phyloP scores from a whole-genome alignment of 1,140 invertebrate genomes.

The Drosophila setifemur region DNA sequence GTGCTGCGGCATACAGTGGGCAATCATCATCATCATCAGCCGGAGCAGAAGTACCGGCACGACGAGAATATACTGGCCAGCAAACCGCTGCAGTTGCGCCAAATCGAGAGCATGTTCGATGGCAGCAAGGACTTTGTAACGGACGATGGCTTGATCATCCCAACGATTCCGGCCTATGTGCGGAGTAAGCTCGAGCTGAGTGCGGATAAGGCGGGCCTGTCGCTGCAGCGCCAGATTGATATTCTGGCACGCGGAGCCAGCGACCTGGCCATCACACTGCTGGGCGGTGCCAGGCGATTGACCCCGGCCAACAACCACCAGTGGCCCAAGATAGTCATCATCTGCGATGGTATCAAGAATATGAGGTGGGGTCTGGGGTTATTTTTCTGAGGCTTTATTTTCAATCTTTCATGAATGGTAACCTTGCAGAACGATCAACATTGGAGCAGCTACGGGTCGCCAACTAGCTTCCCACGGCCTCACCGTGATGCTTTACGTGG shows the following conservation, averaged over 20 bases:
- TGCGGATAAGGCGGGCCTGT: slow-evolving; percentile 87
- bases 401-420: background rate
- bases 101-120: slow-evolving; percentile 86
- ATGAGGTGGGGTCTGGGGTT: slow-evolving; percentile 44
- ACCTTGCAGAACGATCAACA: slow-evolving; percentile 85
- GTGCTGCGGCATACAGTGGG: slow-evolving; percentile 78
- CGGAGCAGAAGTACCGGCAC: slow-evolving; percentile 85
- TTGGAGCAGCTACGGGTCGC: slow-evolving; percentile 89
- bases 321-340: slow-evolving; percentile 89
- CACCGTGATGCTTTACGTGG: slow-evolving; percentile 87
- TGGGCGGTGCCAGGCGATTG: slow-evolving; percentile 89
- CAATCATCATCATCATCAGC: slow-evolving; percentile 38
- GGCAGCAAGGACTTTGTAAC: slow-evolving; percentile 89
- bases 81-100: slow-evolving; percentile 86
- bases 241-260: slow-evolving; percentile 89
- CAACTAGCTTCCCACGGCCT: slow-evolving; percentile 93
- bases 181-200: slow-evolving; percentile 86
- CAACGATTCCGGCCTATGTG: slow-evolving; percentile 87
- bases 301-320: slow-evolving; percentile 93
- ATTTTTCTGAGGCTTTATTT: background rate
- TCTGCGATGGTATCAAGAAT: slow-evolving; percentile 84
- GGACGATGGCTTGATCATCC: slow-evolving; percentile 90
- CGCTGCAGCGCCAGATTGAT: slow-evolving; percentile 88
- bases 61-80: slow-evolving; percentile 93
- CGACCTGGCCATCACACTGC: slow-evolving; percentile 90